phyloP scores from a whole-genome alignment of 2,113 vertebrate genomes.

The Xenopus tropicalis region UCB_Xtro_10.0 CM004446.2:32728001-32728500 shows the following conservation, averaged over 20 bases:
- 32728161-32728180: no score
- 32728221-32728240: not conserved
- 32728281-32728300: not conserved
- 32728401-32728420: not conserved
- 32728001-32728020: no score
- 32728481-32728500: conserved; percentile 6
- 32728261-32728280: not conserved
- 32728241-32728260: not conserved
- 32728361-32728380: not conserved
- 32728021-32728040: no score
- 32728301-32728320: not conserved
- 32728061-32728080: no score
- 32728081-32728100: no score
- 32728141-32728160: no score
- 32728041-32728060: no score
- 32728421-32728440: no score
- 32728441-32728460: conserved; percentile 20
- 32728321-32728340: not conserved
- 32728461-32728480: conserved; percentile 1
- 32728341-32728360: no score
- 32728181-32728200: no score
- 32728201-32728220: not conserved
- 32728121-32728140: no score
- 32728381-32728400: conserved; percentile 6
- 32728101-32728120: no score